Evolutionary conservation across 2,888 invertebrate species (phyloP).

Genomic region (Girardia tigrina): DNA sequence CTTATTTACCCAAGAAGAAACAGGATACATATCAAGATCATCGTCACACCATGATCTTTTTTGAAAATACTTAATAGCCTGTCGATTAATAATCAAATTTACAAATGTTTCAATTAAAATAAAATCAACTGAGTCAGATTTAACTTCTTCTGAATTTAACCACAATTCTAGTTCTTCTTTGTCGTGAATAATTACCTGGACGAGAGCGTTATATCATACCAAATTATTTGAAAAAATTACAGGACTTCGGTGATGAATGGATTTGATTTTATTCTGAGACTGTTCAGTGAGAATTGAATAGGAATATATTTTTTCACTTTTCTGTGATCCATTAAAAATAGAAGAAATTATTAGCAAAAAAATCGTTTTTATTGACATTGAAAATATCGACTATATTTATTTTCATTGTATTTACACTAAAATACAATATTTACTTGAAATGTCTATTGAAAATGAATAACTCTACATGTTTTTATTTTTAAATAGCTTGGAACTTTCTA

Average conservation of each 20-base stretch:
- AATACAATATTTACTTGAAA: too few relatives aligned
- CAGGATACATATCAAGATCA: neutral
- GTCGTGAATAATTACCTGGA: neutral
- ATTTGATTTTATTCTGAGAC: neutral
- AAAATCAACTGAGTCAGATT: neutral
- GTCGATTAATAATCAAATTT: neutral
- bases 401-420: too few relatives aligned
- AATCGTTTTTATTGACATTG: too few relatives aligned
- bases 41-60: neutral
- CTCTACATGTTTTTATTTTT: too few relatives aligned
- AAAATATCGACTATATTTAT: too few relatives aligned
- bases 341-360: too few relatives aligned
- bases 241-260: neutral
- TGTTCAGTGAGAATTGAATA: neutral
- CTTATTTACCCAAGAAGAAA: neutral
- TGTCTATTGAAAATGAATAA: too few relatives aligned
- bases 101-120: neutral
- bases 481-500: too few relatives aligned
- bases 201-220: neutral
- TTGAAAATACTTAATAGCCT: neutral
- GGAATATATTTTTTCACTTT: neutral
- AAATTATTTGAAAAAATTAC: neutral
- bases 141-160: neutral
- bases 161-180: neutral
- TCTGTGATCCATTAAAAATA: too few relatives aligned